phyloP scores from a whole-genome alignment of 1,140 invertebrate genomes.

The Drosophila equinoxialis region DNA sequence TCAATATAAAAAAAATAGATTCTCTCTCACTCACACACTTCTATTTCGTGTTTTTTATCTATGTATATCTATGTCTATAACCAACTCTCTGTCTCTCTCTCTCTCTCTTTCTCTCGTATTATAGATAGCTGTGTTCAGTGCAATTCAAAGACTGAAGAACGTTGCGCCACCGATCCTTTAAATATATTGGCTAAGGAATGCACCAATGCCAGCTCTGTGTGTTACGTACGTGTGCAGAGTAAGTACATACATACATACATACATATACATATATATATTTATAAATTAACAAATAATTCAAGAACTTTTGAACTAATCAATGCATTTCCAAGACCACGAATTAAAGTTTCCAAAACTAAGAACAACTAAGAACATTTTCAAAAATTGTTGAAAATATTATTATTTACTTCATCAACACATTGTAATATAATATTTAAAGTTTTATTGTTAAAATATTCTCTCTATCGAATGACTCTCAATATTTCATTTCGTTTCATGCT shows the following conservation, averaged over 20 bases:
- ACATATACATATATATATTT: not conserved
- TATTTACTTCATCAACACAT: no score
- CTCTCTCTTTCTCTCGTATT: not conserved
- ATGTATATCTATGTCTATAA: not conserved
- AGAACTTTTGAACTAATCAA: not conserved
- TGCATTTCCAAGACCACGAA: no score
- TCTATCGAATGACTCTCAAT: no score
- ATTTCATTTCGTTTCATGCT: no score
- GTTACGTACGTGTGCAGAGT: slow-evolving; percentile 61
- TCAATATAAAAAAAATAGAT: not conserved
- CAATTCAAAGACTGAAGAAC: slow-evolving; percentile 58
- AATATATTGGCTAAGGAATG: slow-evolving; percentile 67
- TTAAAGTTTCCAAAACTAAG: no score
- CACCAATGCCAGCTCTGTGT: slow-evolving; percentile 39
- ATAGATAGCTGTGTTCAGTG: slow-evolving; percentile 78
- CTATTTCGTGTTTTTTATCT: not conserved
- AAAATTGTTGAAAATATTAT: no score
- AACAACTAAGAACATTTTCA: no score
- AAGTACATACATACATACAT: slow-evolving; percentile 13
- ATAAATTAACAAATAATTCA: not conserved
- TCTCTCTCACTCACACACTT: not conserved
- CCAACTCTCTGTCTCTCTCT: no score
- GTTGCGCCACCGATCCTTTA: slow-evolving; percentile 69
- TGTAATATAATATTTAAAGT: no score
- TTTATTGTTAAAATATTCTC: no score